phyloP scores from a whole-genome alignment of 23 tunicate species.

The Oikopleura albicans region DNA sequence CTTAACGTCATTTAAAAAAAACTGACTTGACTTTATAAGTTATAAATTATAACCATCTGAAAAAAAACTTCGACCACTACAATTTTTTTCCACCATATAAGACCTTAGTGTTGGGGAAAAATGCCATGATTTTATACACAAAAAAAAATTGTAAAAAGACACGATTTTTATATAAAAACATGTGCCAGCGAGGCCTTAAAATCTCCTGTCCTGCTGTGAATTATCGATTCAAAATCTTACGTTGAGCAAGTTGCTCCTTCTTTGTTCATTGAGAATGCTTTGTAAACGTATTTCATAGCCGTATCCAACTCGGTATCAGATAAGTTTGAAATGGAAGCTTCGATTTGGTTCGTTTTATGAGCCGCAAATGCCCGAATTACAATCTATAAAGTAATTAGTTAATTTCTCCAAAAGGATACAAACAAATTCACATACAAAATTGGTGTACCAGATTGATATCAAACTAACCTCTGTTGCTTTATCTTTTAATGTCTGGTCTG shows the following conservation, averaged over 20 bases:
- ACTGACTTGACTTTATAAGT: too few species aligned
- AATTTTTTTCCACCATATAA: neutral
- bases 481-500: conserved; percentile 18
- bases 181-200: too few species aligned
- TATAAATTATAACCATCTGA: too few species aligned
- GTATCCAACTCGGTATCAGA: conserved; percentile 41
- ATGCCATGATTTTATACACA: neutral
- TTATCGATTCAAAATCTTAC: neutral
- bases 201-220: neutral
- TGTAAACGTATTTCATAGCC: conserved; percentile 71
- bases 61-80: too few species aligned
- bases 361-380: conserved; percentile 50
- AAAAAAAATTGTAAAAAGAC: neutral
- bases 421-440: too few species aligned
- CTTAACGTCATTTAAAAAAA: too few species aligned
- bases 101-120: neutral
- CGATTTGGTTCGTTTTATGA: conserved; percentile 46
- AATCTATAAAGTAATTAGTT: conserved; percentile 23
- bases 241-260: conserved; percentile 28
- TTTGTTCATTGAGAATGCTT: conserved; percentile 49
- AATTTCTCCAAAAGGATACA: too few species aligned
- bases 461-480: neutral
- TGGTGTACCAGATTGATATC: too few species aligned
- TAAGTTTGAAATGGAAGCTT: conserved; percentile 29
- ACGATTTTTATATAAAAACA: neutral